Percentiles rank a stretch among this genome's conserved stretches.
phyloP scores from a whole-genome alignment of 2,113 vertebrate genomes.

The cattle (Bos taurus) region DNA sequence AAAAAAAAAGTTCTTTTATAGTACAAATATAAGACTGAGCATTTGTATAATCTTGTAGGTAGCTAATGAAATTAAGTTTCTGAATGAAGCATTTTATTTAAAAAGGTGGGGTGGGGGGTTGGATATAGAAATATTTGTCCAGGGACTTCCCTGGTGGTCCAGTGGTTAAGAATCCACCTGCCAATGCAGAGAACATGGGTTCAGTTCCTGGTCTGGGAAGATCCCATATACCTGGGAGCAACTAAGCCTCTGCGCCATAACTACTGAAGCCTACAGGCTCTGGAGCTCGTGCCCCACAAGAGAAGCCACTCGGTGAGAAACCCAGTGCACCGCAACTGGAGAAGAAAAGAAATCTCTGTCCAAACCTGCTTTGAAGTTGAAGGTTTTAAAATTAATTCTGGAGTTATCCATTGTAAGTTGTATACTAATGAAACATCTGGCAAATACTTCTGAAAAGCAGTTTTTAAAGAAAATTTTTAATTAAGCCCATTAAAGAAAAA shows the following conservation, averaged over 20 bases:
- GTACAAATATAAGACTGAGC: background rate
- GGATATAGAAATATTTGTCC: background rate
- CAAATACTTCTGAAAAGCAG: background rate
- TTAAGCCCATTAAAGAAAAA: background rate
- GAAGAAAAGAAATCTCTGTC: background rate
- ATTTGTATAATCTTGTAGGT: background rate
- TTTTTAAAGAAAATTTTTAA: background rate
- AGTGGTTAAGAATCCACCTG: background rate
- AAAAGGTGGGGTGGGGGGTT: background rate
- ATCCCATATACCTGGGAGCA: background rate
- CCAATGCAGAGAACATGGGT: background rate
- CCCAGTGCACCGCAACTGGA: background rate
- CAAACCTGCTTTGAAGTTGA: background rate
- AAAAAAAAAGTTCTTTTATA: background rate
- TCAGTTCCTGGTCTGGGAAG: background rate
- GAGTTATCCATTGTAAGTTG: background rate
- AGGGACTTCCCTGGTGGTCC: background rate
- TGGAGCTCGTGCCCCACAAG: background rate
- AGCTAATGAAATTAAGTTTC: background rate
- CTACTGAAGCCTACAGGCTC: background rate
- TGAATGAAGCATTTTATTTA: background rate
- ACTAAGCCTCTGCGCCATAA: background rate
- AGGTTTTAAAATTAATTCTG: background rate
- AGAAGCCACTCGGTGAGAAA: background rate
- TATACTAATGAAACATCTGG: background rate